phyloP scores from a whole-genome alignment of 2,888 invertebrate species.

The Listrodromus nycthemerus region DNA sequence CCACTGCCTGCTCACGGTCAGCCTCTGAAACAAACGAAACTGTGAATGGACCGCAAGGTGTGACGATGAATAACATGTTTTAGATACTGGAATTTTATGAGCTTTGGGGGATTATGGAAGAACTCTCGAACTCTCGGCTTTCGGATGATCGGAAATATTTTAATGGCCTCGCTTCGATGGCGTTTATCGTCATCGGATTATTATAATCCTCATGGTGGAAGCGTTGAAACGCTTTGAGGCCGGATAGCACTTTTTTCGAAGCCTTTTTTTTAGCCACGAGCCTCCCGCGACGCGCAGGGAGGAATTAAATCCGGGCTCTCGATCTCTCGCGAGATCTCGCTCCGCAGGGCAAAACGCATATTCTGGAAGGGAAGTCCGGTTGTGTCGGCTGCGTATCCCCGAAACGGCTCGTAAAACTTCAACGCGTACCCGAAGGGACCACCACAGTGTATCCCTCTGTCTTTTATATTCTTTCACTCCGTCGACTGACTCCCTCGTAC shows the following conservation, averaged over 20 bases:
- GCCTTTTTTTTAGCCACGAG: not conserved
- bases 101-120: slow-evolving; percentile 13
- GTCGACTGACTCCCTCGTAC: slow-evolving; percentile 18
- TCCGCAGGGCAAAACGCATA: slow-evolving; percentile 23
- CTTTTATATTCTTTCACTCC: slow-evolving; percentile 44
- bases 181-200: slow-evolving; percentile 52
- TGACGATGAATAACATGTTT: slow-evolving; percentile 31
- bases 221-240: slow-evolving; percentile 56
- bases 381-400: slow-evolving; percentile 28
- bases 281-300: slow-evolving; percentile 4
- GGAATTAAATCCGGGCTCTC: slow-evolving; percentile 34
- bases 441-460: slow-evolving; percentile 37
- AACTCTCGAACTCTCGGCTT: slow-evolving; percentile 27
- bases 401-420: slow-evolving; percentile 62
- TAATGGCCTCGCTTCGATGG: slow-evolving; percentile 40
- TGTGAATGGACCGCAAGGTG: slow-evolving; percentile 11
- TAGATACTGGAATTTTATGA: slow-evolving; percentile 4
- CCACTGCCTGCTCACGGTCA: not conserved
- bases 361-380: slow-evolving; percentile 35
- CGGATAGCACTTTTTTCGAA: slow-evolving; percentile 4
- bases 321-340: slow-evolving; percentile 33
- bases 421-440: slow-evolving; percentile 51
- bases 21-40: slow-evolving; percentile 18
- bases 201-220: slow-evolving; percentile 56
- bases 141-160: slow-evolving; percentile 55